Evolutionary conservation across 2,113 vertebrate species (phyloP), one percentile per base, ranked within the genome.

Genomic region (Epinephelus cyanopodus): DNA sequence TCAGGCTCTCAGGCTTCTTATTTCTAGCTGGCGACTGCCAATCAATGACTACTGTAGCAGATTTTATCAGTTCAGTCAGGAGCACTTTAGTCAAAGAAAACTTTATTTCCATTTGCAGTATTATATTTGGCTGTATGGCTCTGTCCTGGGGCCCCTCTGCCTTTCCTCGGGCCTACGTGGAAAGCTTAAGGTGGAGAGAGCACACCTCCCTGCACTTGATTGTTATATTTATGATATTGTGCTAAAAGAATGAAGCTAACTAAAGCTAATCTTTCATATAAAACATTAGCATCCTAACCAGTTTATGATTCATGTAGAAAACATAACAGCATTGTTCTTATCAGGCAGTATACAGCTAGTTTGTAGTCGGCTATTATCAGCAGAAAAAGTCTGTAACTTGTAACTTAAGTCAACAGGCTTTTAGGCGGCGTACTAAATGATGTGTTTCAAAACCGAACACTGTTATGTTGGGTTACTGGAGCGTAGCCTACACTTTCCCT

Each of bases 21-120:
- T 50, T 45, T 57, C 0, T 13, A 25, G 10, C 10, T 0, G 6
- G 1, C 0, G 0, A 13, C 29, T 0, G 6, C 29, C 48, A 37
- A 14, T 53, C 4, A 66, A 48, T 25, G 42, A 12, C 25, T 19
- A 29, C 15, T 47, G 5, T 63, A 1, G 39, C 64, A 29, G 17
- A 50, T 50, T 67, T 39, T 12, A 60, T 57, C 53, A 33, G 29
- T 29, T 29, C 29, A 29, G 4, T 5, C 29, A 29, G 29, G 29
- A 29, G 5, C 29, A 29, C 29, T 29, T 29, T 29, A 5, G 29
- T 29, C 29, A 29, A 29, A 5, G 29, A 29, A 29, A 29, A 29
- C 29, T 5, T 29, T 29, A 29, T 29, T 29, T 29, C 29, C 29
- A 29, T 29, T 29, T 29, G 29, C 29, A 29, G 29, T 29, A 29